Conservation (phyloP, 2,888 invertebrate species). For the Ophraella communa region DNA sequence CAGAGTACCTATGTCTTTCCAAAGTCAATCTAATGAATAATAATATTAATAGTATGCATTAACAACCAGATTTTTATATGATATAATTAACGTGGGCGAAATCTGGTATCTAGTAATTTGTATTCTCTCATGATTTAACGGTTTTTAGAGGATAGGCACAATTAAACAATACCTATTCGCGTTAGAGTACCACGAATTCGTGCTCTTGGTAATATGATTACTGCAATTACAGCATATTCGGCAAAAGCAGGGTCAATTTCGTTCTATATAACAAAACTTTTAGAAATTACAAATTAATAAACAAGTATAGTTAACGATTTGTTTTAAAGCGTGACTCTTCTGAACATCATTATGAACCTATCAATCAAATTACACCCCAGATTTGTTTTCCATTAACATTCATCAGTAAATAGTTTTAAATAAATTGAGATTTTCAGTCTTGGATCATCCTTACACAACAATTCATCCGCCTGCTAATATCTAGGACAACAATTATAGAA, state of each 20-base stretch:
- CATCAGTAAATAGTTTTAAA: background rate
- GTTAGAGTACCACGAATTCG: background rate
- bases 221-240: background rate
- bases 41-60: background rate
- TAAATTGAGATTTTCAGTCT: no score
- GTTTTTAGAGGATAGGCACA: background rate
- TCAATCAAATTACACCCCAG: background rate
- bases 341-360: background rate
- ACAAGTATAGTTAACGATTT: no score
- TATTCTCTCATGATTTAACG: background rate
- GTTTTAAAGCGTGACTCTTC: background rate
- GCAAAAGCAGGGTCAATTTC: background rate
- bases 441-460: no score
- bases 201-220: background rate
- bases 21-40: background rate
- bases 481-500: no score
- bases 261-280: background rate
- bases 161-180: background rate
- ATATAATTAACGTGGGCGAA: constrained; percentile 1
- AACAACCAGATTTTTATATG: background rate
- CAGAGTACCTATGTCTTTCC: background rate
- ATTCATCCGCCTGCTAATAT: background rate
- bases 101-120: background rate
- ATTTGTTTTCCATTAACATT: background rate
- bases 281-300: no score